Evolutionary conservation across 2,888 invertebrate genomes (phyloP).

Genomic region (Ctena decussata): DNA sequence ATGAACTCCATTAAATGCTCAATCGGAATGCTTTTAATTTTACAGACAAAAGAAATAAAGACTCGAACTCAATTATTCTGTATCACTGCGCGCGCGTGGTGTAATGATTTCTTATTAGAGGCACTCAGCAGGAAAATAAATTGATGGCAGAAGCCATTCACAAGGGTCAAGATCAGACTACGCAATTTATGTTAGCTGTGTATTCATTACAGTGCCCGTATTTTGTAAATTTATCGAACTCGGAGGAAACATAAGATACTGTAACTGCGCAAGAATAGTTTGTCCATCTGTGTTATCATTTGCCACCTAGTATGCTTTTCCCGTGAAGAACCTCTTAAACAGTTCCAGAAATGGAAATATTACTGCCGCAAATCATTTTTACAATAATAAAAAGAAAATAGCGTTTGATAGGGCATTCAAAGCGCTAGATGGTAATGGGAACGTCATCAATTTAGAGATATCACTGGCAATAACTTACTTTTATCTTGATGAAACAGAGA

Average conservation of each 20-base stretch:
- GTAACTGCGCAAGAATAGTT: too few species aligned
- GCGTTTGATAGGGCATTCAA: conserved; percentile 2
- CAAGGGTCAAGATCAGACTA: too few species aligned
- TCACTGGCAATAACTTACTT: background rate
- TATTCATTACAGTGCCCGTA: too few species aligned
- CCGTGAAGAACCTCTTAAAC: background rate
- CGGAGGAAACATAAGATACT: too few species aligned
- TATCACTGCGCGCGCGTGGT: background rate
- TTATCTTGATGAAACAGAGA: background rate
- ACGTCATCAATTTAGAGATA: background rate
- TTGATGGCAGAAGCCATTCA: too few species aligned
- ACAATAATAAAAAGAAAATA: conserved; percentile 15
- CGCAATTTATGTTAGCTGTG: too few species aligned
- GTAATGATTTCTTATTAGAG: background rate
- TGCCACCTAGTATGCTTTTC: too few species aligned
- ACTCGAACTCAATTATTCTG: background rate
- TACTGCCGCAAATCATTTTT: conserved; percentile 4
- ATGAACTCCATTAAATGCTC: background rate
- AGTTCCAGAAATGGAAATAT: background rate
- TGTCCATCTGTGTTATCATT: too few species aligned
- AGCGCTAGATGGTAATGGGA: background rate
- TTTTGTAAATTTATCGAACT: too few species aligned
- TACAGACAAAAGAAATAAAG: conserved; percentile 4
- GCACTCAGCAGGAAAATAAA: too few species aligned
- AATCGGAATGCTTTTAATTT: conserved; percentile 12